Percentiles rank a stretch among this genome's conserved stretches.
Conservation (phyloP, 2,797 vertebrate genomes). For the Tapera naevia region DNA sequence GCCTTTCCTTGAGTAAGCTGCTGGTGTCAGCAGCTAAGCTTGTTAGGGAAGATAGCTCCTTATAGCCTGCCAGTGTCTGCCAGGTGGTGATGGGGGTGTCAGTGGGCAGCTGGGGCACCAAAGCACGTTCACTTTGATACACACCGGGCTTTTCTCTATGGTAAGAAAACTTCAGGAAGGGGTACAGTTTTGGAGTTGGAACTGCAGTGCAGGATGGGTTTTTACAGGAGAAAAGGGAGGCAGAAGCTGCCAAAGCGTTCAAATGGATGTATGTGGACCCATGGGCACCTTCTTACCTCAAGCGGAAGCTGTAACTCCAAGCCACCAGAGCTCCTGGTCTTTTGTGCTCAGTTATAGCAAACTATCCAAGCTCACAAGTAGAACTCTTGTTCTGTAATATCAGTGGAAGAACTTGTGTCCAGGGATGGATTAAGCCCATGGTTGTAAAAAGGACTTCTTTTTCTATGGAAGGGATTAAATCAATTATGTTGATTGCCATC, state of each 20-base stretch:
- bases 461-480: not conserved
- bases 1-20: not conserved
- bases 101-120: not conserved
- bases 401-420: not conserved
- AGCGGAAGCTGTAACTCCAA: not conserved
- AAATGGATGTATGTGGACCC: not conserved
- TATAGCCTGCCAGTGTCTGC: not conserved
- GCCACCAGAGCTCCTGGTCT: not conserved
- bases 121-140: not conserved
- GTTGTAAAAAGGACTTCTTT: not conserved
- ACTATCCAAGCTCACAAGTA: not conserved
- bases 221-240: not conserved
- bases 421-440: not conserved
- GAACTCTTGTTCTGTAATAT: not conserved
- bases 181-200: not conserved
- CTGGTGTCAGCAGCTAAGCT: not conserved
- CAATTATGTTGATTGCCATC: not conserved
- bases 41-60: no score
- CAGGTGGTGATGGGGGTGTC: not conserved
- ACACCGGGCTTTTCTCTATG: fast-evolving
- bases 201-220: not conserved
- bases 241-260: not conserved
- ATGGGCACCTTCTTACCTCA: not conserved
- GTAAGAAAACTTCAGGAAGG: not conserved
- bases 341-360: not conserved